A percentile compares a stretch with the other conserved stretches of the same genome.
Conservation (phyloP, 1,140 invertebrate genomes). For the Drosophila pseudoananassae region DNA sequence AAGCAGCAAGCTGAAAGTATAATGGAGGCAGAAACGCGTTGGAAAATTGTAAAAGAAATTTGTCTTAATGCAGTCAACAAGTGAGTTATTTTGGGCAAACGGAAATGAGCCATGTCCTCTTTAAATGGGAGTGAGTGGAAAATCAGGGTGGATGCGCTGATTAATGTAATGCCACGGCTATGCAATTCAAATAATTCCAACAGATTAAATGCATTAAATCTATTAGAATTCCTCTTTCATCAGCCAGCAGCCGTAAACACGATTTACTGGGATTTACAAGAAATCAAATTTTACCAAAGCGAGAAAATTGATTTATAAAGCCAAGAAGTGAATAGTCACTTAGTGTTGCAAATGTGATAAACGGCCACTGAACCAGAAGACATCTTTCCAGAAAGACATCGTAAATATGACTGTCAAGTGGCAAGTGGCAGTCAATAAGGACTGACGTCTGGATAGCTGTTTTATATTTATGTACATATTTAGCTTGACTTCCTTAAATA, state of each 20-base stretch:
- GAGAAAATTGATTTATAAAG: constrained; percentile 51
- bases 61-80: constrained; percentile 40
- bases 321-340: background rate
- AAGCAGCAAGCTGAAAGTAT: background rate
- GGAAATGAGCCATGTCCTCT: constrained; percentile 29
- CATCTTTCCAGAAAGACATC: background rate
- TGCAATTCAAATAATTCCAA: constrained; percentile 30
- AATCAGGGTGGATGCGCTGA: background rate
- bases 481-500: background rate
- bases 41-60: constrained; percentile 28
- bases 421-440: background rate
- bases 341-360: constrained; percentile 1
- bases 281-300: constrained; percentile 39
- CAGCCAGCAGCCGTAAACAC: constrained; percentile 18
- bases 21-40: constrained; percentile 2
- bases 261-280: constrained; percentile 32
- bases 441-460: background rate
- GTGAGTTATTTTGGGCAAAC: constrained; percentile 17
- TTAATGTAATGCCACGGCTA: constrained; percentile 27
- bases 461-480: background rate
- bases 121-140: background rate
- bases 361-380: background rate
- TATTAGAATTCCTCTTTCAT: constrained; percentile 27
- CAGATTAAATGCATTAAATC: constrained; percentile 43
- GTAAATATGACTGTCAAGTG: background rate